Evolutionary conservation across 2,113 vertebrate species (phyloP), one percentile per base, ranked within the genome.

Genomic region (Asarcornis scutulata): DNA sequence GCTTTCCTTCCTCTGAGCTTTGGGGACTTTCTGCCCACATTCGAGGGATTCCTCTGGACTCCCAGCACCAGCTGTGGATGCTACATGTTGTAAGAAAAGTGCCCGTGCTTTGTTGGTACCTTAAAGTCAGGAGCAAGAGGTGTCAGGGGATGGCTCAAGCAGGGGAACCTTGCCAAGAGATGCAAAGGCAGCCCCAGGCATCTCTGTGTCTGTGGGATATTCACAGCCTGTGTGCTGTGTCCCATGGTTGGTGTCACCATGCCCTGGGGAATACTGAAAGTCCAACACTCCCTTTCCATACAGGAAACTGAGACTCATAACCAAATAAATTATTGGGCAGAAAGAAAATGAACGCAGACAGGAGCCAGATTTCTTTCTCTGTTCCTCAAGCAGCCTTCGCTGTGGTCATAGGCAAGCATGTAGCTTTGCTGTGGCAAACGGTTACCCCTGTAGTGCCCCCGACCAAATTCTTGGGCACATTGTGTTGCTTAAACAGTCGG

Each of bases 1-100:
- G 50, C 55, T 83, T 66, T 59, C 34, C 88, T 95, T 93, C 96
- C 95, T 95, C 76, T 90, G 80, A 74, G 79, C 83, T 78, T 83
- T 48, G 14, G 92, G 88, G 91, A 75, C 27, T 71, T 83, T 90
- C 72, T 91, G 56, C 94, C 86, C 4, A 0, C 0, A 0, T 64
- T 78, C 0, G 0, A 20, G 0, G 10, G 66, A 56, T 56, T 73
- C n/a, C 48, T 5, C 2, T 36, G 71, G 74, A 34, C 67, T 66
- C 58, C 26, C 1, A 4, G 69, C 60, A 50, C 46, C 34, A 8
- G 52, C 32, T 55, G 59, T 77, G 63, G 55, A 44, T 62, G 76
- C 83, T 42, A 0, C 0, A 0, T 46, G 53, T 62, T 38, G 34
- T 62, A 62, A 56, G 15, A 53, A 29, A 75, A 29, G 21, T 21